Evolutionary conservation across 2,797 vertebrate species (phyloP), one percentile per base, ranked within the genome.

Genomic region (Coracias cyanogaster): DNA sequence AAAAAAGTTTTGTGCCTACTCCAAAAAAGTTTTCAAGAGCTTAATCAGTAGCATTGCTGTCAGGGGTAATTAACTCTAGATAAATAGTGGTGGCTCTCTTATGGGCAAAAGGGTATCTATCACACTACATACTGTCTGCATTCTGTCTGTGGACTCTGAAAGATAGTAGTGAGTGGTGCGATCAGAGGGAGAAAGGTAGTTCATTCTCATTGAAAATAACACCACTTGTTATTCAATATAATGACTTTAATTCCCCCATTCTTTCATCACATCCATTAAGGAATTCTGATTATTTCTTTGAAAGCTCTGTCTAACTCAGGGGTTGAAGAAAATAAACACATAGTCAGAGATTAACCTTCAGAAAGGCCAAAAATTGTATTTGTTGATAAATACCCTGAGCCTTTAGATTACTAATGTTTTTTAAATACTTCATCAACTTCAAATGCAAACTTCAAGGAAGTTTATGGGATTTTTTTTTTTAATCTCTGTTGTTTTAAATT

Each of bases 381-480:
- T 79, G 46, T n/a, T 61, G 16, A 43, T n/a, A 20, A 79, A n/a
- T 58, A 46, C 2, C 2, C 1, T 0, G 6, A 61, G 3, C 6
- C 21, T 67, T 78, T 20, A n/a, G 25, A 31, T 67, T 83, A 49
- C 2, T 49, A n/a, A 57, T 39, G 0, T 46, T 80, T 8, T 71
- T 71, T 46, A 61, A 74, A 46, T 21, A 58, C 4, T 48, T 46
- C 15, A 69, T 49, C 10, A 69, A 7, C 5, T 78, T 83, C 28
- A 91, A 89, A 33, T 33, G 5, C 12, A 35, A 25, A 31, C 8
- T 57, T 69, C 15, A 37, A 28, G 8, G 46, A 76, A 81, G 3
- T 33, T 73, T 71, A 35, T 61, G 15, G 1, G 3, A n/a, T 71
- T 74, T 41, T 52, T 33, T 54, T 25, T 7, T 43, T 55, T 26